Evolutionary conservation across 2,888 invertebrate species (phyloP).

Genomic region (Hedychridium roseum): DNA sequence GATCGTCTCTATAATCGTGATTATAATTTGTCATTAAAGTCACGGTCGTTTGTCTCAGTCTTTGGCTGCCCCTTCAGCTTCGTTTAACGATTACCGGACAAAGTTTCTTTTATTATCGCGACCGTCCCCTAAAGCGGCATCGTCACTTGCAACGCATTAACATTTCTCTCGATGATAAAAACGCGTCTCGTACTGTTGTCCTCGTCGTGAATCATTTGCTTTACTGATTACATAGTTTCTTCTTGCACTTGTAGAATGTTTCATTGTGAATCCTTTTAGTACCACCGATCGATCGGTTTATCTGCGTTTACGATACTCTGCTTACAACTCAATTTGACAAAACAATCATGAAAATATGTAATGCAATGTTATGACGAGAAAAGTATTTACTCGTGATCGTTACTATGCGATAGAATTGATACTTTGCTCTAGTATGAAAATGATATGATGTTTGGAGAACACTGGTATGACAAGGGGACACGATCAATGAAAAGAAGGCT

Average conservation of each 20-base stretch:
- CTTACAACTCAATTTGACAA: too few species aligned
- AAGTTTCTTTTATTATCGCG: conserved; percentile 39
- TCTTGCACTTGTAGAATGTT: conserved; percentile 9
- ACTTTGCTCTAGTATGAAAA: too few species aligned
- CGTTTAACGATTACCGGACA: conserved; percentile 31
- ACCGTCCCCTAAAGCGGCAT: conserved; percentile 45
- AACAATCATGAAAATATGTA: too few species aligned
- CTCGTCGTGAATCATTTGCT: conserved; percentile 8
- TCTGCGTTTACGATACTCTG: too few species aligned
- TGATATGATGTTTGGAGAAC: too few species aligned
- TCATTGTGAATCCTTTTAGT: conserved; percentile 13
- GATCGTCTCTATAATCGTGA: conserved; percentile 34
- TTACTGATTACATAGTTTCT: conserved; percentile 10
- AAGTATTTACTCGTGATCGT: too few species aligned
- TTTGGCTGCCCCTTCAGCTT: conserved; percentile 35
- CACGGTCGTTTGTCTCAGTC: conserved; percentile 37
- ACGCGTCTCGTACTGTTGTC: neutral
- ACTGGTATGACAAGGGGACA: too few species aligned
- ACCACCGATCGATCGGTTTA: conserved; percentile 28
- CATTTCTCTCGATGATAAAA: conserved; percentile 20
- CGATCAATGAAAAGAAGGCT: too few species aligned
- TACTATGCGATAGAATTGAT: too few species aligned
- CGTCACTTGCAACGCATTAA: conserved; percentile 19
- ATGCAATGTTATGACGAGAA: too few species aligned
- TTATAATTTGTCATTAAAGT: conserved; percentile 31